Conservation (phyloP, 2,888 invertebrate genomes). For the Caenorhabditis macrosperma region DNA sequence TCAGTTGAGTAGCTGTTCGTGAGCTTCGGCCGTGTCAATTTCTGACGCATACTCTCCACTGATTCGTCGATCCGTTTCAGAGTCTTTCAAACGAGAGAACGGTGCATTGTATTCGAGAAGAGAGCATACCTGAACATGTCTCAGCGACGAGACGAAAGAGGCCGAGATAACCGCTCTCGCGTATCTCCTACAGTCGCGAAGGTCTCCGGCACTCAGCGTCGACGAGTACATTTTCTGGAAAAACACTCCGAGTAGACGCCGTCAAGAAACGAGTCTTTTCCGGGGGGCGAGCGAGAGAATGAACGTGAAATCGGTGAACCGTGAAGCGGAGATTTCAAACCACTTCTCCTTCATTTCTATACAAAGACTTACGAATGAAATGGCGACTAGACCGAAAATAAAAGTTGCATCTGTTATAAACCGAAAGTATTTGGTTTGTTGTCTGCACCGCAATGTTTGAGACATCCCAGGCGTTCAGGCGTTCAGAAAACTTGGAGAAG, state of each 20-base stretch:
- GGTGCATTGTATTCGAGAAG: not conserved
- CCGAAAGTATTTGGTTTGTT: conserved; percentile 57
- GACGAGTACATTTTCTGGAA: conserved; percentile 15
- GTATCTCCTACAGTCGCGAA: conserved; percentile 29
- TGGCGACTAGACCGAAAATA: conserved; percentile 57
- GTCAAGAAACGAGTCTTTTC: conserved; percentile 2
- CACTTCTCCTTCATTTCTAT: conserved; percentile 20
- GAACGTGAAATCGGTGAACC: conserved; percentile 19
- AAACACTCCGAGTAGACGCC: not conserved
- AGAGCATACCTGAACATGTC: conserved; percentile 39
- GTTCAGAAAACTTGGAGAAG: conserved; percentile 63
- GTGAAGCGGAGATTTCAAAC: not conserved
- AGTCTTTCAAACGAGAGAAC: not conserved
- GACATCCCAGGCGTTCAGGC: conserved; percentile 35
- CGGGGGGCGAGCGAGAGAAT: not conserved
- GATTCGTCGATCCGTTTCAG: conserved; percentile 26
- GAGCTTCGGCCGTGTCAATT: conserved; percentile 13
- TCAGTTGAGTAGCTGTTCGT: conserved; percentile 4
- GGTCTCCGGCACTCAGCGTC: not conserved
- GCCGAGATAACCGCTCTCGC: conserved; percentile 46
- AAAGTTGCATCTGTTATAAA: conserved; percentile 58
- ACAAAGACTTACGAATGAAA: conserved; percentile 12
- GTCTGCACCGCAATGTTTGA: no score
- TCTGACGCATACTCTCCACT: conserved; percentile 25
- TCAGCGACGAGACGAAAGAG: conserved; percentile 39